A percentile compares a stretch with the other conserved stretches of the same genome.
phyloP scores from a whole-genome alignment of 2,113 vertebrate genomes.

The Oreochromis tanganicae region DNA sequence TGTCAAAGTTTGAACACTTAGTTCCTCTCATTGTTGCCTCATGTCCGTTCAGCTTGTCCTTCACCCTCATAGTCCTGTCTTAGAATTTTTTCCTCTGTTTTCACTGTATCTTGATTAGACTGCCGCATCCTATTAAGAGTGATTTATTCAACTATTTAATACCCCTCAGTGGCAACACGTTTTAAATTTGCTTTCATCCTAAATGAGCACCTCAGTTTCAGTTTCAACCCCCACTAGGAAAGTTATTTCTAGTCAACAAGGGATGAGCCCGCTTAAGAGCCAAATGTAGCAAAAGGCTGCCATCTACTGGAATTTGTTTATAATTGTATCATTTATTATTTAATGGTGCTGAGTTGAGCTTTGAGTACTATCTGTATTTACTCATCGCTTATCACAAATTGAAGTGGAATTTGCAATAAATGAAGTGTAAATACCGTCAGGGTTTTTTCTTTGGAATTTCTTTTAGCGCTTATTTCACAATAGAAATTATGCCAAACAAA shows the following conservation, averaged over 20 bases:
- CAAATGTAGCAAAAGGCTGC: slow-evolving; percentile 30
- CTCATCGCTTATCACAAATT: background rate
- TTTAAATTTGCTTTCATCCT: background rate
- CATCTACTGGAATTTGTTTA: slow-evolving; percentile 33
- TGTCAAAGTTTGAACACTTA: background rate
- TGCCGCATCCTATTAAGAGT: background rate
- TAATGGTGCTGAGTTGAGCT: background rate
- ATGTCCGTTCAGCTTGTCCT: background rate
- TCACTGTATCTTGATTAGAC: background rate
- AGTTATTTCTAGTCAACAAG: background rate
- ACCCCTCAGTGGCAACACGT: background rate
- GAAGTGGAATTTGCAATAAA: background rate
- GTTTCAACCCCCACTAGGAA: background rate
- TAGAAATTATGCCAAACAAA: background rate
- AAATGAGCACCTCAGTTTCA: background rate
- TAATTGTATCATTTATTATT: background rate
- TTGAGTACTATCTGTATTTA: background rate
- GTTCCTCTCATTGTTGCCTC: background rate
- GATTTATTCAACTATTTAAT: background rate
- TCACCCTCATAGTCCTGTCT: background rate
- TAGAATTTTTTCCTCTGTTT: background rate
- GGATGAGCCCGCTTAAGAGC: background rate
- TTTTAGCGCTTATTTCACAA: background rate
- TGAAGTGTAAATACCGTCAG: background rate
- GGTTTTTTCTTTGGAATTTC: background rate